Base-by-base conservation (phyloP, 2,888 invertebrate species). In the Biston stratarius region DNA sequence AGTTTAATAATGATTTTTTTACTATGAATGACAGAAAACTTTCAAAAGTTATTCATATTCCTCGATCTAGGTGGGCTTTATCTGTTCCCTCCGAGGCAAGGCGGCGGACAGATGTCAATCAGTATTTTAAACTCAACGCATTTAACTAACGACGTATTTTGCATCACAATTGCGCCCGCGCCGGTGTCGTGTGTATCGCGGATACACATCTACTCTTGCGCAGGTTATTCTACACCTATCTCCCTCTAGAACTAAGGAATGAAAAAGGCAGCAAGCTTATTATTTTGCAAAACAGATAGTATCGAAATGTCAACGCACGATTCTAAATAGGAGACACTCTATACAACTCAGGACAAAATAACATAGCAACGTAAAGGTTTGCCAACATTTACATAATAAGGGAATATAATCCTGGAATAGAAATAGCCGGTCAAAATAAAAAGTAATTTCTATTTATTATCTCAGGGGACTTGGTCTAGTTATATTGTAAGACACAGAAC, bases 221-320 rank as follows among this genome's bases (percentile, higher is more conserved):
- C 63, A 68, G 67, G 63, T 68, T 68, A 38, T 59, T 56, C 12
- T 34, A 34, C 42, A 47, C 24, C 64, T 44, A 0, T 64, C 63
- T 61, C 63, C 11, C 9, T 63, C 55, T 62, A 33, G 36, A 0
- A n/a, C 9, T 6, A 33, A 11, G n/a, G n/a, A 47, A 5, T 5
- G 38, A 64, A 38, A 14, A 60, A 60, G 63, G 64, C 15, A 36
- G 56, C 59, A 38, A 7, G 67, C 63, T 64, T 69, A 64, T 69
- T 69, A 64, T 69, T 64, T 69, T 58, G 61, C 64, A 64, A 68
- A 67, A 61, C 68, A 63, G 65, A 71, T 70, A 64, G 49, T 64
- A 71, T 71, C 68, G 61, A 71, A 68, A 69, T 72, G 69, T 72
- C 72, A 69, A 72, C 65, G 72, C 67, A 67, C 61, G 58, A 62